Evolutionary conservation across 1,140 invertebrate genomes (phyloP), one percentile per base, ranked within the genome.

Genomic region (Aphelinus atriplicis): DNA sequence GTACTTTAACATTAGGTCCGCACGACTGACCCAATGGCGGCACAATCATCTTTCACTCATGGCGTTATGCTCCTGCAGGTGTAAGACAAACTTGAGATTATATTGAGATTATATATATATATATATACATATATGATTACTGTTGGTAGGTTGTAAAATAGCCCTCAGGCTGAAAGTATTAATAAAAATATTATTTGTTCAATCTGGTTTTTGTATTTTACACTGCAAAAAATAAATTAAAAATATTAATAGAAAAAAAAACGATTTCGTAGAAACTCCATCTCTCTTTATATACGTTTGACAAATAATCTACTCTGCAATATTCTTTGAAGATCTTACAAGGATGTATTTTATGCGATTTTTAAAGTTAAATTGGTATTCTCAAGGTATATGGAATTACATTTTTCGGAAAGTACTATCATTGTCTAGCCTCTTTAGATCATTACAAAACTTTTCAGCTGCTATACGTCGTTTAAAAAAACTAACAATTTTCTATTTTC

Each of bases 401-500:
- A 53, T 9, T 53, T 53, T 53, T 53, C 51, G 9, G 4, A 6
- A 6, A 53, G 96, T 86, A 45, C 91, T 92, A 26, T 90, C 87
- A 1, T 89, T 88, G 81, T 94, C 91, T 81, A 96, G 88, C 83
- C 90, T 91, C 51, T 90, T 91, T 7, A 87, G 84, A 80, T 93
- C 86, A 51, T 89, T 89, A 58, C 90, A 81, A 80, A 92, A 92
- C n/a, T 90, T 80, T 45, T 92, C 88, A 3, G 90, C 87, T 1
- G 91, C 90, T 82, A 91, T 83, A 62, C 91, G 79, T 71, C 90
- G 86, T 42, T 85, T 80, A 92, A 92, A 3, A 90, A 89, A 0
- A 96, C 89, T 26, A 92, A 77, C 73, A 95, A 92, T 80, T 95
- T 91, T 0, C 96, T 96, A 86, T 94, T 94, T 80, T 94, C 92